Evolutionary conservation across 2,888 invertebrate species (phyloP).

Genomic region (Drosophila fungiperda): DNA sequence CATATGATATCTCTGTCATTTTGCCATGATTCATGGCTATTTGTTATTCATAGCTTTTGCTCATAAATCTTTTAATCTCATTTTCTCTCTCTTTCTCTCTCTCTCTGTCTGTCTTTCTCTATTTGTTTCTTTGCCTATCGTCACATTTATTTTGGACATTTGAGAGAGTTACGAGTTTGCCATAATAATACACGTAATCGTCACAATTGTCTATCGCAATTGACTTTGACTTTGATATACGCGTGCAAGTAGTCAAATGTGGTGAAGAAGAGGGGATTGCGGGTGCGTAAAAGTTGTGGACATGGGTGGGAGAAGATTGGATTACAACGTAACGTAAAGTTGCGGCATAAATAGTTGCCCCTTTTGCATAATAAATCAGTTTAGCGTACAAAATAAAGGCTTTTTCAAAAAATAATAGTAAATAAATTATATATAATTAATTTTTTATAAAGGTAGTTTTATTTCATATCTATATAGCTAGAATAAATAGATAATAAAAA

Average conservation of each 20-base stretch:
- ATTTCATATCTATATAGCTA: not conserved
- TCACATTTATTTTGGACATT: conserved; percentile 49
- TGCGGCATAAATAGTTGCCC: not conserved
- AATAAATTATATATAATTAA: not conserved
- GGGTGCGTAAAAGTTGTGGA: not conserved
- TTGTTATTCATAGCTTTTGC: conserved; percentile 53
- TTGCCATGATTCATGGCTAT: conserved; percentile 56
- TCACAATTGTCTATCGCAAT: conserved; percentile 51
- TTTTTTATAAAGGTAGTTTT: too few species aligned
- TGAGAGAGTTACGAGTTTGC: conserved; percentile 36
- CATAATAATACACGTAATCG: conserved; percentile 44
- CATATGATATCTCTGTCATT: conserved; percentile 6
- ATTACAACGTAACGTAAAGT: not conserved
- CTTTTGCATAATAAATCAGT: not conserved
- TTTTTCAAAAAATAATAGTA: not conserved
- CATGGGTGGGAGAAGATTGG: not conserved
- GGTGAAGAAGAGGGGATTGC: not conserved
- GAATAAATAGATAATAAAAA: not conserved
- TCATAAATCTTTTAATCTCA: conserved; percentile 7
- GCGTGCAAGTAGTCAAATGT: conserved; percentile 43
- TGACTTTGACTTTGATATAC: conserved; percentile 71
- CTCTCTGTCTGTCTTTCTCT: not conserved
- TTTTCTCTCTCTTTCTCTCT: not conserved
- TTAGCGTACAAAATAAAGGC: fast-evolving
- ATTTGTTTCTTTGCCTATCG: conserved; percentile 21